Percentiles rank a stretch among this genome's conserved stretches.
phyloP scores from a whole-genome alignment of 2,888 invertebrate species.

The Drosophila subsilvestris region DNA sequence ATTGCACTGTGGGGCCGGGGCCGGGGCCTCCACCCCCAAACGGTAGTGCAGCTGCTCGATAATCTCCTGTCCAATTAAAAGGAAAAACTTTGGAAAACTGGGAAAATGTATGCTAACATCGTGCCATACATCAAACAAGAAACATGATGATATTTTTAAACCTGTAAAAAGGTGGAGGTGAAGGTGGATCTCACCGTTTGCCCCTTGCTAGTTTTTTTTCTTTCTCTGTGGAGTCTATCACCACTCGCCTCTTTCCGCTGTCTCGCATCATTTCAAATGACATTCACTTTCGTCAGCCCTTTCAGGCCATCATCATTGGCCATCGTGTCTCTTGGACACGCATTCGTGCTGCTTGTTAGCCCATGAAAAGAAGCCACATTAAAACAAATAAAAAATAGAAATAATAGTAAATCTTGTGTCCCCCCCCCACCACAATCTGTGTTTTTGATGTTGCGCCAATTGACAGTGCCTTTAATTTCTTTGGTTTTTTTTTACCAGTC shows the following conservation, averaged over 20 bases:
- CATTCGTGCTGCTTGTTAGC: constrained; percentile 59
- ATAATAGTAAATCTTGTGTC: constrained; percentile 41
- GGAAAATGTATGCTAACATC: constrained; percentile 11
- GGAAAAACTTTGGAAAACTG: constrained; percentile 12
- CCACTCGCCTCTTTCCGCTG: background rate
- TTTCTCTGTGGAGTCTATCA: background rate
- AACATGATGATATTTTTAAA: constrained; percentile 1
- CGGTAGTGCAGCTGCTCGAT: constrained; percentile 15
- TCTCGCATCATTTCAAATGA: constrained; percentile 43
- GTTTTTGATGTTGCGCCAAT: constrained; percentile 57
- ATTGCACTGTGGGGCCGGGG: too few species aligned
- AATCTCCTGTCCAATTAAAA: constrained; percentile 37
- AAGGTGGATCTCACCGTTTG: constrained; percentile 4
- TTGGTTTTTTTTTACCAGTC: constrained; percentile 41
- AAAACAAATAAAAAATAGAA: constrained; percentile 25
- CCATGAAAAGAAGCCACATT: constrained; percentile 42
- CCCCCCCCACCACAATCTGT: constrained; percentile 3
- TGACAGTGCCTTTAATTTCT: constrained; percentile 71
- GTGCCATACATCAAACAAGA: constrained; percentile 24
- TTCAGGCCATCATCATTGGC: constrained; percentile 25
- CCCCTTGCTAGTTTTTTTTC: background rate
- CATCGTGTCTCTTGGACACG: constrained; percentile 47
- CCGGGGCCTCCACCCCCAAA: background rate
- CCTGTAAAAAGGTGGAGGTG: background rate
- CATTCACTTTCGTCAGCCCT: constrained; percentile 27